Base-by-base conservation (phyloP, 92 coral and sea anemone species). In the Ricordea florida region DNA sequence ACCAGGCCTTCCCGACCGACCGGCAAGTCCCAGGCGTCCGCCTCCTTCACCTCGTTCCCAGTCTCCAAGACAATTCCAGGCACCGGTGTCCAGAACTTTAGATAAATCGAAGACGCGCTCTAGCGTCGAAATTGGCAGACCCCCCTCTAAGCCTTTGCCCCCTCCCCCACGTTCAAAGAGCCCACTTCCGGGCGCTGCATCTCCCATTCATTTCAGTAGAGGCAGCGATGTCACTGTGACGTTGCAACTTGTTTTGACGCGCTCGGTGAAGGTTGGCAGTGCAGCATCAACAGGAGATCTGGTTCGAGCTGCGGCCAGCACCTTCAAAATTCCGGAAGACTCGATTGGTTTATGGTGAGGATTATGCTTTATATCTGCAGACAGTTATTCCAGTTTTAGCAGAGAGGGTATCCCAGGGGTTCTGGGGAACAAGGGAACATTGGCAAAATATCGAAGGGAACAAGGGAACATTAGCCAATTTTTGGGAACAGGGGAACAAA, bases 121-220 rank as follows among this genome's bases (percentile, higher is more conserved):
- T 29, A 36, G 74, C 0, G 66, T 83, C 61, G 96, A 82, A 20
- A 69, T 87, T 20, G 42, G 65, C 31, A 68, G 49, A 26, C 97
- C 97, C 0, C 97, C 97, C 1, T 62, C 83, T 3, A 91, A 91
- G 59, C 97, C 97, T 3, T 65, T 91, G 3, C 97, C 97, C 4
- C 97, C 97, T 18, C 76, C 93, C 14, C 97, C 97, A 7, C 66
- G 24, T 25, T 33, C 66, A 24, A 86, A 60, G 59, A 85, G 90
- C 76, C 85, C 78, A 4, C 41, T 56, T 48, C 61, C 60, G 9
- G 30, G 21, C 7, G 37, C 35, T 26, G 62, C 73, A 3, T 18
- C 28, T 13, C 83, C 83, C 3, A 51, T 48, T 10, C 43, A 7
- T 7, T 18, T 62, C 1, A 15, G 14, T 13, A 28, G 42, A 30